phyloP scores from a whole-genome alignment of 1,140 invertebrate species.

The Zophobas atratus region DNA sequence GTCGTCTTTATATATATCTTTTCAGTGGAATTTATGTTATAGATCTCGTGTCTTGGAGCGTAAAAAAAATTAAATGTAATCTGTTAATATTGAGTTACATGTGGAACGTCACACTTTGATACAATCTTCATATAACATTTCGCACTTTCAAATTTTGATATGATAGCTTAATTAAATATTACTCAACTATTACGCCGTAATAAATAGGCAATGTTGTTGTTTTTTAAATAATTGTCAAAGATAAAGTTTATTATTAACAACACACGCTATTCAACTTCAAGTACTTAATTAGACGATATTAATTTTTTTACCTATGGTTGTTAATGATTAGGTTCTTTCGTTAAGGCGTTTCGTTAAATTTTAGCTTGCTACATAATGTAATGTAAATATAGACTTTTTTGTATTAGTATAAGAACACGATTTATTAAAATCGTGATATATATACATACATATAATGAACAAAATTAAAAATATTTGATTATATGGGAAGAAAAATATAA shows the following conservation, averaged over 20 bases:
- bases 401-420: too few species aligned
- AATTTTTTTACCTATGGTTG: too few species aligned
- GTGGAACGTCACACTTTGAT: not conserved
- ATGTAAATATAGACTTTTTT: too few species aligned
- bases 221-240: not conserved
- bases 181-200: not conserved
- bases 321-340: too few species aligned
- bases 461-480: too few species aligned
- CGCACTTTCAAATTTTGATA: slow-evolving; percentile 8
- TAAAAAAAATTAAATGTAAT: not conserved
- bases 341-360: too few species aligned
- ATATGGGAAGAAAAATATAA: too few species aligned
- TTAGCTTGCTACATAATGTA: too few species aligned
- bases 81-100: not conserved
- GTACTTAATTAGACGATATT: too few species aligned
- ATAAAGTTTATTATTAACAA: not conserved
- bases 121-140: slow-evolving; percentile 4
- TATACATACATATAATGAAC: too few species aligned
- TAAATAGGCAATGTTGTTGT: not conserved
- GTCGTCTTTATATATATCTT: not conserved
- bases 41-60: not conserved
- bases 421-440: too few species aligned
- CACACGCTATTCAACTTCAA: too few species aligned
- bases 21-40: not conserved
- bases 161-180: not conserved